Evolutionary conservation across 2,888 invertebrate genomes (phyloP).

Genomic region (Rhingia rostrata): DNA sequence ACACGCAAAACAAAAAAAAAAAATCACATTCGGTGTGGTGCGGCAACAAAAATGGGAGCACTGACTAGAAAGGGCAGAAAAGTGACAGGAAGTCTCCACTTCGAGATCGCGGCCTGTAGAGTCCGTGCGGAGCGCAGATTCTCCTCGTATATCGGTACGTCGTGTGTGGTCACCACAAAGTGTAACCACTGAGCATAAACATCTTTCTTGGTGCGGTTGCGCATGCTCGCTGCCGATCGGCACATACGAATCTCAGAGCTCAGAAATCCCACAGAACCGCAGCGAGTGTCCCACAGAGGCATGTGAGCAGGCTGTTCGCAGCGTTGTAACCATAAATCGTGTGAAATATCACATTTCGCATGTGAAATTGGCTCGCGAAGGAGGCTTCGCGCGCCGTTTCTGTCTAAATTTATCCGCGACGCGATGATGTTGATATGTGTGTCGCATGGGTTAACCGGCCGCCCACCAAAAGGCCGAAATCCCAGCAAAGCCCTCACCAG

Average conservation of each 20-base stretch:
- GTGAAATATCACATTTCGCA: conserved; percentile 83
- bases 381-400: conserved; percentile 15
- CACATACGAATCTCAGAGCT: conserved; percentile 43
- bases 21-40: conserved; percentile 6
- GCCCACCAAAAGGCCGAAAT: conserved; percentile 52
- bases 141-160: conserved; percentile 46
- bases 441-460: conserved; percentile 69
- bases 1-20: conserved; percentile 2
- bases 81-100: conserved; percentile 67
- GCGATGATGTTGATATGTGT: conserved; percentile 64
- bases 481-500: conserved; percentile 1
- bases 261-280: conserved; percentile 35
- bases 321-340: conserved; percentile 82
- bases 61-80: conserved; percentile 63
- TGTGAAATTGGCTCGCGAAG: conserved; percentile 48
- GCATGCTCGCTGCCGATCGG: conserved; percentile 55
- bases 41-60: conserved; percentile 66
- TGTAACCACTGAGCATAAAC: conserved; percentile 70
- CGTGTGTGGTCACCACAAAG: conserved; percentile 72
- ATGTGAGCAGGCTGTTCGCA: conserved; percentile 77
- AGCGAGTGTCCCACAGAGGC: conserved; percentile 62
- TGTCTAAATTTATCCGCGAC: conserved; percentile 63
- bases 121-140: conserved; percentile 22
- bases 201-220: conserved; percentile 58
- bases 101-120: conserved; percentile 22